Base-by-base conservation (phyloP, 2,888 invertebrate genomes). In the Atherix ibis region DNA sequence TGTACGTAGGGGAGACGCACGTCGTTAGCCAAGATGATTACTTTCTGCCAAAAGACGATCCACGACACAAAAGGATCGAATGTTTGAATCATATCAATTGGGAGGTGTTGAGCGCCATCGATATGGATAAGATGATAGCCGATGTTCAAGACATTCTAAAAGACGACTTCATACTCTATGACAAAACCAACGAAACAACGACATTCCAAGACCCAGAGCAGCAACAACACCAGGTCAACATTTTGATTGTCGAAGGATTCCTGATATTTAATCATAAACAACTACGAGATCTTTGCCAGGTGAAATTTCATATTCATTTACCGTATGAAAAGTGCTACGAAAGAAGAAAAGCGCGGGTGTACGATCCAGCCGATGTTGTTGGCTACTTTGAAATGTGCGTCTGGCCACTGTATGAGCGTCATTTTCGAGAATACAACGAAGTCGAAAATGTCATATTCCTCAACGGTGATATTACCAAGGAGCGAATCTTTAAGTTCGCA, bases 321-420 rank as follows among this genome's bases (percentile, higher is more conserved):
- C 67, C 69, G 32, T 73, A 70, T 53, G 74, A 73, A 18, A 72
- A 73, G 51, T 84, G 85, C 48, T 61, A 59, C 44, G 46, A 64
- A 18, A 66, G 88, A 15, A 68, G 87, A 40, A 51, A 54, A 19
- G 47, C 47, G 15, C 62, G 83, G 22, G 56, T 64, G n/a, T 94
- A 92, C 54, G 73, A 78, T 34, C 92, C 92, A 14, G 81, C 91
- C 2, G 91, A 94, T 63, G 65, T 78, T 2, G 73, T 73, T 1
- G 85, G 87, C 1, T 94, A 92, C 64, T 91, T 91, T 63, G 85
- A 91, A 28, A 61, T 62, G 43, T 74, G 80, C 51, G 87, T 82
- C n/a, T 94, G 92, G 91, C 91, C 91, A n/a, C 74, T 76, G 50
- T 83, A 89, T 53, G 48, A 71, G 37, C 63, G 61, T 46, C 69